Percentiles rank a stretch among this genome's conserved stretches.
These are phyloP conservation scores for Bellardia bayeri DNA, from an alignment of 2,888 invertebrate species.

Conservation along the genomic window DNA sequence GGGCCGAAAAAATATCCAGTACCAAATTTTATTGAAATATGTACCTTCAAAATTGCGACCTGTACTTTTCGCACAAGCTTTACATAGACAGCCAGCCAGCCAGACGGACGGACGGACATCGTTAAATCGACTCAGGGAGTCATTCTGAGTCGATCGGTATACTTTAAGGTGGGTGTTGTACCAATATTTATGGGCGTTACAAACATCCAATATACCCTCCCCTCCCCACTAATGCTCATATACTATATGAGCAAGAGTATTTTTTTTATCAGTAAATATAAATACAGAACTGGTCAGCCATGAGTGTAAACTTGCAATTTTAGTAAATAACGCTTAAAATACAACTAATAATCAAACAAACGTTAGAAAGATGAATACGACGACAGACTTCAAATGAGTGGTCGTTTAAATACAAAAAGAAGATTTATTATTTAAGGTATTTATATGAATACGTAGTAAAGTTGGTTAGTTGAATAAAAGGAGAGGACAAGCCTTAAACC, in stretches of 20 bases:
- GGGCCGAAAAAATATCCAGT: no score
- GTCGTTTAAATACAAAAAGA: background rate
- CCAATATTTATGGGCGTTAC: no score
- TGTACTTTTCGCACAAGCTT: no score
- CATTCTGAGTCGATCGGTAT: no score
- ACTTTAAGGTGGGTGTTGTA: no score
- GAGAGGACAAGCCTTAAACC: background rate
- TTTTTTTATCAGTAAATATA: constrained; percentile 36
- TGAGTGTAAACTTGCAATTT: constrained; percentile 12
- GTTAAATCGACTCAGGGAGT: no score
- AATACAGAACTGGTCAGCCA: constrained; percentile 10
- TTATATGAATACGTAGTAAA: background rate
- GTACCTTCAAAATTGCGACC: no score
- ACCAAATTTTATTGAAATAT: no score
- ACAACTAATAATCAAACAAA: constrained; percentile 11
- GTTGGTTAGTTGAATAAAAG: background rate
- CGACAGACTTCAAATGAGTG: background rate
- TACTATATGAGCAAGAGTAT: background rate
- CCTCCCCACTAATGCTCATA: no score
- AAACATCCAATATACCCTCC: no score
- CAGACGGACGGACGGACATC: no score
- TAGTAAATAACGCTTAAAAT: constrained; percentile 5
- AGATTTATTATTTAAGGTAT: background rate
- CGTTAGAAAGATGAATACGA: constrained; percentile 4
- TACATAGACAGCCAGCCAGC: no score